A percentile compares a stretch with the other conserved stretches of the same genome.
phyloP scores from a whole-genome alignment of 2,888 invertebrate genomes.

The Brachyptera putata region DNA sequence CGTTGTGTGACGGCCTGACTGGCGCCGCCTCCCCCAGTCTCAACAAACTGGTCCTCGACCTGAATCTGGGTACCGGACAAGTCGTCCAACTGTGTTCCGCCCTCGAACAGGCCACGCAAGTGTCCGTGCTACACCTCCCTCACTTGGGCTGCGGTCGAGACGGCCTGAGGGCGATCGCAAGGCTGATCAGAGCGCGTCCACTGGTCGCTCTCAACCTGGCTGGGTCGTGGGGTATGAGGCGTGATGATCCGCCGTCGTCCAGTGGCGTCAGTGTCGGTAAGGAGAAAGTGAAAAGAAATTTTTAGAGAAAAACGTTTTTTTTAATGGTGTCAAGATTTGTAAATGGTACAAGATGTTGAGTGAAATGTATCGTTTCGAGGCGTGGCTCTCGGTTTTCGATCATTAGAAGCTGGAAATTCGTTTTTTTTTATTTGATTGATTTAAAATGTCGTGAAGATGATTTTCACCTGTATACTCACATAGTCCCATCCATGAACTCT shows the following conservation, averaged over 20 bases:
- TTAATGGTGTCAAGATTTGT: too few relatives aligned
- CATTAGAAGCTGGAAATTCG: too few relatives aligned
- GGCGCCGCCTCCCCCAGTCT: constrained; percentile 41
- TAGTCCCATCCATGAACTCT: too few relatives aligned
- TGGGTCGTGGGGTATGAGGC: constrained; percentile 49
- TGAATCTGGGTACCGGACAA: constrained; percentile 52
- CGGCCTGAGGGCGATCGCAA: constrained; percentile 50
- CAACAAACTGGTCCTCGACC: constrained; percentile 51
- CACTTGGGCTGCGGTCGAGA: constrained; percentile 53
- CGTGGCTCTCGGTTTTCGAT: too few relatives aligned
- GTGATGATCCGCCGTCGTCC: constrained; percentile 50
- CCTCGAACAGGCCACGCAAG: constrained; percentile 49
- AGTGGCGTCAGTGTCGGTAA: constrained; percentile 51
- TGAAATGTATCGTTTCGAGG: too few relatives aligned
- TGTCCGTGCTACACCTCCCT: constrained; percentile 51
- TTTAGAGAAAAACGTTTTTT: too few relatives aligned
- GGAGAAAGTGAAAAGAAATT: too few relatives aligned
- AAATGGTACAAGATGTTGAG: too few relatives aligned
- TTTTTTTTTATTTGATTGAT: too few relatives aligned
- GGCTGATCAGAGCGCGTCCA: constrained; percentile 47
- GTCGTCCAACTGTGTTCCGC: constrained; percentile 50
- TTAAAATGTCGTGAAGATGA: too few relatives aligned
- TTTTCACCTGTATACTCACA: too few relatives aligned
- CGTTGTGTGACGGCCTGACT: constrained; percentile 46
- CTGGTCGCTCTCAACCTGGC: constrained; percentile 50